A percentile compares a stretch with the other conserved stretches of the same genome.
Evolutionary conservation across 2,888 invertebrate species (phyloP).

Genomic region (Folsomia candida): DNA sequence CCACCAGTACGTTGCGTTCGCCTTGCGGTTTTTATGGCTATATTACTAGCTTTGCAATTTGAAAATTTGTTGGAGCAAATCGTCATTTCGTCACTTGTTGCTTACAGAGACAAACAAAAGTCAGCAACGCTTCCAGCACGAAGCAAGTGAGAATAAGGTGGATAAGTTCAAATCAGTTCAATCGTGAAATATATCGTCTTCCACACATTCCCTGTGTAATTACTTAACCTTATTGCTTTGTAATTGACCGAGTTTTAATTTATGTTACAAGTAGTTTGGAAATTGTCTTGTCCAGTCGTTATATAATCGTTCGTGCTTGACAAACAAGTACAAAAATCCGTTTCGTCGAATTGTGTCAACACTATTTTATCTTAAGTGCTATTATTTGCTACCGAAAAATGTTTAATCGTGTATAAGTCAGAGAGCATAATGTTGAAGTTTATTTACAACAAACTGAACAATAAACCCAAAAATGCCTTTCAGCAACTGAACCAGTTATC

Average conservation of each 20-base stretch:
- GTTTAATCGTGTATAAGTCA: neutral
- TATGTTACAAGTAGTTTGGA: neutral
- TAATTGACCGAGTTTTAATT: conserved; percentile 1
- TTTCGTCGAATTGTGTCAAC: neutral
- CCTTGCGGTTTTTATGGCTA: neutral
- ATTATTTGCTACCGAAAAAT: conserved; percentile 3
- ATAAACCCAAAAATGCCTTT: conserved; percentile 4
- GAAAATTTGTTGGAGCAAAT: neutral
- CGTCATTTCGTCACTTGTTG: neutral
- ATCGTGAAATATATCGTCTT: conserved; percentile 23
- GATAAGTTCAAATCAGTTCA: conserved; percentile 13
- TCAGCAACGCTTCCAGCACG: conserved; percentile 50
- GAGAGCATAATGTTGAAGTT: neutral
- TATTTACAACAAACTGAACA: conserved; percentile 2
- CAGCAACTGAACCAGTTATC: neutral
- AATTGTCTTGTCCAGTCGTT: conserved; percentile 3
- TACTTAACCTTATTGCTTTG: neutral
- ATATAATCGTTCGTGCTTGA: neutral
- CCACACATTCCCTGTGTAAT: conserved; percentile 25
- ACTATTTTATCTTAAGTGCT: conserved; percentile 6
- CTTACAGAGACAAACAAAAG: conserved; percentile 50
- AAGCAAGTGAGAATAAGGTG: conserved; percentile 37
- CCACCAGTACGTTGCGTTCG: neutral
- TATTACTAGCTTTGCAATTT: neutral
- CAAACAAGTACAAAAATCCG: conserved; percentile 3